Evolutionary conservation across 1,140 invertebrate genomes (phyloP).

Genomic region (Samia ricini): DNA sequence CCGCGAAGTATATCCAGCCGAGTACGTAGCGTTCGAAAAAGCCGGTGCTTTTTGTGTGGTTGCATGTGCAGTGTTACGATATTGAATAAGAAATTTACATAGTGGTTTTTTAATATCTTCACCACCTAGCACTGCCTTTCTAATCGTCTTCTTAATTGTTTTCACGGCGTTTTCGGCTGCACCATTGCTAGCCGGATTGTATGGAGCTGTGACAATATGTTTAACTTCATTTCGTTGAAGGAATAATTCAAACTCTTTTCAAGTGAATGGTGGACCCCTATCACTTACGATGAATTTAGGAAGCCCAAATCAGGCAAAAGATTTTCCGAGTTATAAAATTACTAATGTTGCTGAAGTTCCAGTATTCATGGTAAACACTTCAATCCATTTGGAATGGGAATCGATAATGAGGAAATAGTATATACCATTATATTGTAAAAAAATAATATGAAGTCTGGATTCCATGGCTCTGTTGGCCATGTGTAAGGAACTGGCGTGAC

Average conservation of each 20-base stretch:
- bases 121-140: neutral
- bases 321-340: conserved; percentile 9
- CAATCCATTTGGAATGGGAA: conserved; percentile 23
- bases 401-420: conserved; percentile 18
- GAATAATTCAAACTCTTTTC: conserved; percentile 22
- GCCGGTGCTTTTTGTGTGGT: neutral
- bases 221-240: conserved; percentile 29
- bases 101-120: neutral
- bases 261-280: conserved; percentile 17
- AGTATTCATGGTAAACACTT: conserved; percentile 20
- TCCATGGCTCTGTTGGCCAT: conserved; percentile 15
- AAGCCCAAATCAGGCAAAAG: conserved; percentile 17
- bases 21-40: neutral
- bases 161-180: neutral
- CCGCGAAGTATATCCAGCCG: neutral
- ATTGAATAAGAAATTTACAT: neutral
- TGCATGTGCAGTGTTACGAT: neutral
- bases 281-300: conserved; percentile 21
- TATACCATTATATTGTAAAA: conserved; percentile 12
- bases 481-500: neutral
- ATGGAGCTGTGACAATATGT: conserved; percentile 39
- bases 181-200: conserved; percentile 30
- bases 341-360: conserved; percentile 12
- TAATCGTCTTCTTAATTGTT: neutral
- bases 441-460: conserved; percentile 29